Base-by-base conservation (phyloP, 2,797 vertebrate genomes). In the Coccyzus lansbergi region DNA sequence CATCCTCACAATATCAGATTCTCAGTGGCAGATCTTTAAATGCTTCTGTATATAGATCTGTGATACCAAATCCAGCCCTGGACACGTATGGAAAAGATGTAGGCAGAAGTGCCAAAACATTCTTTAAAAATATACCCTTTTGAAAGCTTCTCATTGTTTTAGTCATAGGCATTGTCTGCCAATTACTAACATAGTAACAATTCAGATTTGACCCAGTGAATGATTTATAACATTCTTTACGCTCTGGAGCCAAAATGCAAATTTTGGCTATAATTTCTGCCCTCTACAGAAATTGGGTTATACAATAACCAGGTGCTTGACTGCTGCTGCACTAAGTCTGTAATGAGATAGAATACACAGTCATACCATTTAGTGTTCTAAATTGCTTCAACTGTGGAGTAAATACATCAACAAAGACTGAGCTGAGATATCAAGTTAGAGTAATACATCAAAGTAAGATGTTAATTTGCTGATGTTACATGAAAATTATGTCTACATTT, bases 381-480 rank as follows among this genome's bases (percentile, higher is more conserved):
- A 93, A 75, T 76, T 90, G 78, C 58, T 64, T 68, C 34, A 92
- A 26, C 82, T 88, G 71, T 12, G 10, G 67, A 93, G 74, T 83
- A 96, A 96, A 94, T 83, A 71, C 26, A 84, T 88, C 70, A 87
- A 71, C 83, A 71, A 86, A 91, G 77, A 86, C 60, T 5, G 13
- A 92, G 67, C 19, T 17, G 38, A 70, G 92, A 78, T 86, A 92
- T 83, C 80, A 94, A 94, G 42, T 65, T 48, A 77, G 65, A 90
- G 31, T 75, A 91, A 78, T 79, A 93, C 36, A 91, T 93, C 82
- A 88, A 72, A 94, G 28, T 44, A 76, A 38, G 65, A 34, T 29
- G 60, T 59, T 85, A 38, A 88, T 94, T 63, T 78, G 84, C 92
- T 95, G 83, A 94, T n/a, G 31, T n/a, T 75, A 92, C 86, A 89